Evolutionary conservation across 92 coral and sea anemone genomes (phyloP).

Genomic region (Porites cylindrica): DNA sequence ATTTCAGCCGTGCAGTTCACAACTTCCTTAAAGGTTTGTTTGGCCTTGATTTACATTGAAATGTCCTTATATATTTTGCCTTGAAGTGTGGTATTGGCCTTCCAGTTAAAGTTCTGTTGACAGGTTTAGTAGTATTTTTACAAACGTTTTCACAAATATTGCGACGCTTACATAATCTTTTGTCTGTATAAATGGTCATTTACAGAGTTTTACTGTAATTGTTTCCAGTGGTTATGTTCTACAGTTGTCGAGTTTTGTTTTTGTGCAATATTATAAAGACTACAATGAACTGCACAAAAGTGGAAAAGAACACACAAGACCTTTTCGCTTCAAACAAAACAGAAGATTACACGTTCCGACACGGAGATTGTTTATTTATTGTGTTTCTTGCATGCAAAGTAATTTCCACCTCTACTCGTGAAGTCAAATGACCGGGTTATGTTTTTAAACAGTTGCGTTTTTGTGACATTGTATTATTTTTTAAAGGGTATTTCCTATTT

Average conservation of each 20-base stretch:
- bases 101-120: background rate
- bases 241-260: background rate
- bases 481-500: background rate
- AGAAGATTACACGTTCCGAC: no score
- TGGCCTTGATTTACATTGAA: background rate
- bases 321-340: no score
- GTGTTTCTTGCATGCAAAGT: no score
- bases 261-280: background rate
- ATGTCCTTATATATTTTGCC: background rate
- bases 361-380: no score
- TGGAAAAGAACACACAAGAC: no score
- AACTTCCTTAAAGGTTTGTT: slow-evolving; percentile 31
- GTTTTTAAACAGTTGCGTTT: background rate
- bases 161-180: background rate
- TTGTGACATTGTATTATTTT: background rate
- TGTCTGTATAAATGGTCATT: no score
- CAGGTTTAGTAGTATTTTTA: background rate
- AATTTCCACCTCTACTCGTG: no score
- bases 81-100: background rate
- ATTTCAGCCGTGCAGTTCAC: background rate
- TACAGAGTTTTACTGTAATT: no score
- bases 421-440: background rate
- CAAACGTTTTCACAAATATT: background rate
- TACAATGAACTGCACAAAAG: no score
- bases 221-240: background rate